A percentile compares a stretch with the other conserved stretches of the same genome.
Conservation (phyloP, 1,140 invertebrate genomes). For the Saccostrea glomerata region DNA sequence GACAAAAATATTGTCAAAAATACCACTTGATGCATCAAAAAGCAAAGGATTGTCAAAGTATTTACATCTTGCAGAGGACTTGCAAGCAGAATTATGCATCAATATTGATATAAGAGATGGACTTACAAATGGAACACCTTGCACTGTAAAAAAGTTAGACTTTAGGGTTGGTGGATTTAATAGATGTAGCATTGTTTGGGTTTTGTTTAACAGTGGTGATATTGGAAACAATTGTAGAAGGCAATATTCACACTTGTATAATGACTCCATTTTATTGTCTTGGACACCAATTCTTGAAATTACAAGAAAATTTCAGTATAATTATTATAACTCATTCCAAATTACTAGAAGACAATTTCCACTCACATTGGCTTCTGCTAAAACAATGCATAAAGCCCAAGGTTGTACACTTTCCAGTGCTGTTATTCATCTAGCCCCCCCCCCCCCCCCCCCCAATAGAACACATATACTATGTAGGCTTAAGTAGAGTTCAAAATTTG, state of each 20-base stretch:
- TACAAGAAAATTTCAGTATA: conserved; percentile 39
- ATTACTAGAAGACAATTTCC: conserved; percentile 46
- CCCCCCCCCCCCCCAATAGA: neutral
- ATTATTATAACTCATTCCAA: conserved; percentile 36
- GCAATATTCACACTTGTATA: conserved; percentile 35
- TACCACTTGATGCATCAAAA: conserved; percentile 42
- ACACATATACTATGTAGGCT: conserved; percentile 51
- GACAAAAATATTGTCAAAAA: conserved; percentile 11
- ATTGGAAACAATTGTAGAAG: neutral
- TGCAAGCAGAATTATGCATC: conserved; percentile 33
- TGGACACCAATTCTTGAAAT: conserved; percentile 47
- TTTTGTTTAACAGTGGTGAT: conserved; percentile 15
- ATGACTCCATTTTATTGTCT: neutral
- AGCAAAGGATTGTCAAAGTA: conserved; percentile 24
- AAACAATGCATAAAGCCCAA: conserved; percentile 48
- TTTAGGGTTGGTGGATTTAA: conserved; percentile 30
- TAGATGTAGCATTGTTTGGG: conserved; percentile 46
- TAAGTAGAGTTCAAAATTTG: conserved; percentile 45
- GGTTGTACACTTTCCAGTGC: conserved; percentile 41
- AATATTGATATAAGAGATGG: conserved; percentile 49
- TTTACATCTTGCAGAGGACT: neutral
- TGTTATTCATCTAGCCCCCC: conserved; percentile 39
- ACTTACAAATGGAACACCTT: conserved; percentile 41
- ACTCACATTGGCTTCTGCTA: conserved; percentile 23
- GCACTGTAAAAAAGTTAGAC: conserved; percentile 34